A percentile compares a stretch with the other conserved stretches of the same genome.
phyloP scores from a whole-genome alignment of 2,888 invertebrate genomes.

The Ectemnius lituratus region DNA sequence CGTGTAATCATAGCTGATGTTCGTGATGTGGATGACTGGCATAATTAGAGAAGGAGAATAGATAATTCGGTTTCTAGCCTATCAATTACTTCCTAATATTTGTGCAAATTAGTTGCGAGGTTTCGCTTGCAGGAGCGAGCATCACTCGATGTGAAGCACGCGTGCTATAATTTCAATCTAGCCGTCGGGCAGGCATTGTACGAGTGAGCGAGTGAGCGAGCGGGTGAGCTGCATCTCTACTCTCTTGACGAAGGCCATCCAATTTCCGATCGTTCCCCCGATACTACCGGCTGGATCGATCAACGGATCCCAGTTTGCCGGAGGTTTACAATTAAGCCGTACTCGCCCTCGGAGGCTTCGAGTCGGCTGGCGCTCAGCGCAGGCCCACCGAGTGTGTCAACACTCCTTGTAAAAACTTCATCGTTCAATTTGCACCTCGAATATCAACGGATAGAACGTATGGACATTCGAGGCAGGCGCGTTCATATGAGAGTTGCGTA shows the following conservation, averaged over 20 bases:
- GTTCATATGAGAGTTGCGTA: no score
- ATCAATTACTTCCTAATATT: conserved; percentile 38
- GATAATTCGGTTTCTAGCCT: conserved; percentile 13
- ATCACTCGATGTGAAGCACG: conserved; percentile 36
- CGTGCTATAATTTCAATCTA: conserved; percentile 52
- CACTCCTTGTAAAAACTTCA: conserved; percentile 60
- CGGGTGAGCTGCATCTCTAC: conserved; percentile 22
- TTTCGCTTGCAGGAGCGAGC: conserved; percentile 11
- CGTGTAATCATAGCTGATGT: no score
- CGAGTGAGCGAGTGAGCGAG: not conserved
- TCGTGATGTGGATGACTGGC: no score
- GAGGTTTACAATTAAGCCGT: conserved; percentile 59
- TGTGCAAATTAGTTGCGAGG: conserved; percentile 46
- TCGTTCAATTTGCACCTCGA: conserved; percentile 62
- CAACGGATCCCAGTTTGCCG: conserved; percentile 46
- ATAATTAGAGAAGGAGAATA: no score
- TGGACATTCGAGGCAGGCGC: conserved; percentile 16
- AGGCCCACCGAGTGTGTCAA: conserved; percentile 36
- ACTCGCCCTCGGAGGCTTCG: conserved; percentile 28
- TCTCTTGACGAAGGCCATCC: conserved; percentile 49
- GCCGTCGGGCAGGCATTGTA: conserved; percentile 36
- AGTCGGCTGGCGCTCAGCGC: conserved; percentile 26
- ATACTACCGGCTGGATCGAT: conserved; percentile 23
- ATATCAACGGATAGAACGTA: not conserved
- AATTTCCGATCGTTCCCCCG: conserved; percentile 61